These are phyloP conservation scores for Sebastes vulpes DNA, from an alignment of 2,797 vertebrate genomes.

Conservation along the genomic window DNA sequence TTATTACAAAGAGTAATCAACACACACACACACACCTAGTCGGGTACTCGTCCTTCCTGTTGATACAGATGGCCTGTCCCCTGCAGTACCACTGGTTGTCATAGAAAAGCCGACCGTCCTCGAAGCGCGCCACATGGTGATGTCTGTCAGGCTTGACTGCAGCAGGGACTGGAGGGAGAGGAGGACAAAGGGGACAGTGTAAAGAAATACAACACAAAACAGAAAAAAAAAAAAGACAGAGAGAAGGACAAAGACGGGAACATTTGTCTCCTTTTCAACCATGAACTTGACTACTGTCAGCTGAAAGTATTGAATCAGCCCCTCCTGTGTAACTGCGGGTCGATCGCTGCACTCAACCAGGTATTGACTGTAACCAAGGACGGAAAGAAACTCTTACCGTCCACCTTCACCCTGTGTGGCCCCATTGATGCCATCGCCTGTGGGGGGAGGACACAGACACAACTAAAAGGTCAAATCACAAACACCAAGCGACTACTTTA, in stretches of 20 bases:
- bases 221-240: background rate
- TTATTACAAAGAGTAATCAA: background rate
- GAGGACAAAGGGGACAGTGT: background rate
- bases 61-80: conserved; percentile 96
- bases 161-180: conserved; percentile 24
- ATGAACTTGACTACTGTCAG: background rate
- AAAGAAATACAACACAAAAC: background rate
- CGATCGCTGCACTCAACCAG: conserved; percentile 44
- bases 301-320: conserved; percentile 17
- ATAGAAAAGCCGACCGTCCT: conserved; percentile 96
- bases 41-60: conserved; percentile 97
- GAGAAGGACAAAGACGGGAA: background rate
- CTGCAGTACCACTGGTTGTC: conserved; percentile 97
- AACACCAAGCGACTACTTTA: background rate
- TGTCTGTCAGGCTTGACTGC: conserved; percentile 82
- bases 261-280: conserved; percentile 3
- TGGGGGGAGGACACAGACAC: conserved; percentile 31
- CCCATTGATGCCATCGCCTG: conserved; percentile 97
- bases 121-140: conserved; percentile 92
- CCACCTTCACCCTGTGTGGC: conserved; percentile 95
- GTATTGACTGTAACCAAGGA: conserved; percentile 55
- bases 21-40: conserved; percentile 77
- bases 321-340: conserved; percentile 20
- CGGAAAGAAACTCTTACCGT: conserved; percentile 87
- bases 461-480: conserved; percentile 39